Evolutionary conservation across 2,797 vertebrate species (phyloP), one percentile per base, ranked within the genome.

Genomic region (Psittacula echo): DNA sequence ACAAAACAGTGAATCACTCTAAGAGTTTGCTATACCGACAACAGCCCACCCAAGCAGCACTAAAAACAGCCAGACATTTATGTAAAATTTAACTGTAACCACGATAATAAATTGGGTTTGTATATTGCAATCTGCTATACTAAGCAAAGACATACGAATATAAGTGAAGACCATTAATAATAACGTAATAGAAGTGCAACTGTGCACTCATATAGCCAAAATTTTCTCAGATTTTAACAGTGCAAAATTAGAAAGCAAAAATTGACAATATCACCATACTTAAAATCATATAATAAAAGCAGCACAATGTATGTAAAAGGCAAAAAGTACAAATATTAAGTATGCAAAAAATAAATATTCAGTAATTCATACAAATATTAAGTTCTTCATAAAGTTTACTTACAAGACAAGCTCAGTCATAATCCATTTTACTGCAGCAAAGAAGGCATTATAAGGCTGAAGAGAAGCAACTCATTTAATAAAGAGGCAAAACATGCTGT

Each of bases 341-440:
- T 39, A 78, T 23, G 53, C 5, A 61, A 72, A 92, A 65, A 9
- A 83, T 2, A 90, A 89, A 27, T n/a, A 78, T 34, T 75, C 54
- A 72, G 13, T 39, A 75, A 53, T 72, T 78, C 17, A 62, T 22
- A 85, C 13, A 65, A 83, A 87, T 42, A 84, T 92, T 44, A 71
- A 51, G 51, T 58, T 95, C 60, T 93, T 41, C 76, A 77, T 74
- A 76, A 90, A 93, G 92, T 91, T 86, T 96, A 98, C 99, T 99
- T 99, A 99, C 99, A 99, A 98, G 98, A 99, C 98, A 90, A 99
- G 98, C 97, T 99, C 99, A 27, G 99, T 99, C 97, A 99, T 98
- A 97, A 99, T 98, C 99, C 99, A 99, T 97, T 99, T 99, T 86
- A 99, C 97, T 73, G 98, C 98, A 58, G 99, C 98, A 95, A 99